Evolutionary conservation across 2,797 vertebrate genomes (phyloP).

Genomic region (Eurystomus glaucurus): DNA sequence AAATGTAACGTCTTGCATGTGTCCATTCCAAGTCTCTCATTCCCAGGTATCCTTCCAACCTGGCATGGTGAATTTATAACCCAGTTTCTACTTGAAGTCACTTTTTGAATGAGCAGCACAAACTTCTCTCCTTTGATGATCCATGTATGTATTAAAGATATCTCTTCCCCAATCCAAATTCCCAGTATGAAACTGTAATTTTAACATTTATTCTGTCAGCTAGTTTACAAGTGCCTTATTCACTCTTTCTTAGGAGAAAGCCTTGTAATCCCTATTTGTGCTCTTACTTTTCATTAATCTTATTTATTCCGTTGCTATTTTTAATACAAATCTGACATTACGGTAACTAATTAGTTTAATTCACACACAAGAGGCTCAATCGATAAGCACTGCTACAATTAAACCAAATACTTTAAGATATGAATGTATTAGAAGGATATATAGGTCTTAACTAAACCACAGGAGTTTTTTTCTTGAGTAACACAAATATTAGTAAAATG

Average conservation of each 20-base stretch:
- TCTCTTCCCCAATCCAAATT: neutral
- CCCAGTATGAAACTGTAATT: neutral
- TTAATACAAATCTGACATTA: neutral
- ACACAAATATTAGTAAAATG: neutral
- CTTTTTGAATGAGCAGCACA: neutral
- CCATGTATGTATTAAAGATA: neutral
- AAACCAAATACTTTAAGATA: neutral
- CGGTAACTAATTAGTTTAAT: neutral
- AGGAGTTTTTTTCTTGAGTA: neutral
- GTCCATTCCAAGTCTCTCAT: neutral
- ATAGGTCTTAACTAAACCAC: neutral
- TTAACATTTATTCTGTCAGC: neutral
- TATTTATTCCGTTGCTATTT: neutral
- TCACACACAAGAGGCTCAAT: no score
- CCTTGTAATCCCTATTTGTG: neutral
- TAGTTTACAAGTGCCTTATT: neutral
- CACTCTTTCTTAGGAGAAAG: neutral
- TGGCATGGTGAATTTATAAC: neutral
- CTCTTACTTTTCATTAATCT: neutral
- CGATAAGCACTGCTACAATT: neutral
- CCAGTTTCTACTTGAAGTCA: neutral
- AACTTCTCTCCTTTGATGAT: neutral
- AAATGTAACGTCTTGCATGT: accelerated
- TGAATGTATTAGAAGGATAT: neutral
- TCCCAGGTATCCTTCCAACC: neutral